phyloP scores from a whole-genome alignment of 2,797 vertebrate species.

The Remorina albescens region DNA sequence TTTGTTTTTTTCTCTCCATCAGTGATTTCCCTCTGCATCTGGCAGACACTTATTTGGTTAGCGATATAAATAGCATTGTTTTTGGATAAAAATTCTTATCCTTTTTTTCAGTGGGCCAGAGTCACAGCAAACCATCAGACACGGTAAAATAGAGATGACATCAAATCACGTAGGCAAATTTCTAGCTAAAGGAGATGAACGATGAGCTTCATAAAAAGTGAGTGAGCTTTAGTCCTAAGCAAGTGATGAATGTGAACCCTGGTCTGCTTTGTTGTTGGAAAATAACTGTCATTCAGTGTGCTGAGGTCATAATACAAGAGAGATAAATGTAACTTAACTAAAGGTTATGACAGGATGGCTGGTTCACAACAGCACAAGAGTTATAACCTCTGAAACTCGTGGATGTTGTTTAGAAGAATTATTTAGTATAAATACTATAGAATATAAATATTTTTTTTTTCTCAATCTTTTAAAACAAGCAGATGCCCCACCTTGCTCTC shows the following conservation, averaged over 20 bases:
- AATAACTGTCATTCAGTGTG: not conserved
- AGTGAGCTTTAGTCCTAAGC: not conserved
- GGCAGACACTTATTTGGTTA: slow-evolving; percentile 12
- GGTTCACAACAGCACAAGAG: not conserved
- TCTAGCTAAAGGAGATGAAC: not conserved
- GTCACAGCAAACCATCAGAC: not conserved
- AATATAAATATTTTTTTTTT: not conserved
- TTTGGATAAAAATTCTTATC: not conserved
- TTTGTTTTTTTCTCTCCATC: slow-evolving; percentile 31
- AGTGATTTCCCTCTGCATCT: slow-evolving; percentile 13
- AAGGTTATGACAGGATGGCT: not conserved
- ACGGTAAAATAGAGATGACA: not conserved
- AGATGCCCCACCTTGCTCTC: not conserved
- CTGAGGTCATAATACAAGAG: not conserved
- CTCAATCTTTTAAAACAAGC: not conserved
- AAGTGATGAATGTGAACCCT: not conserved
- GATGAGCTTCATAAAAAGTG: not conserved
- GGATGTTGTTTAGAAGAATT: not conserved
- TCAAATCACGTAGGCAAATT: not conserved
- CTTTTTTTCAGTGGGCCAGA: slow-evolving; percentile 1
- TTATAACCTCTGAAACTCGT: not conserved
- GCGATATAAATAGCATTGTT: not conserved
- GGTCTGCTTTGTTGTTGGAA: not conserved
- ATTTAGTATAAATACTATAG: slow-evolving; percentile 4
- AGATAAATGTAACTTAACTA: not conserved